These are phyloP conservation scores for Blastobasis lacticolella DNA, from an alignment of 2,888 invertebrate genomes.

Conservation along the genomic window DNA sequence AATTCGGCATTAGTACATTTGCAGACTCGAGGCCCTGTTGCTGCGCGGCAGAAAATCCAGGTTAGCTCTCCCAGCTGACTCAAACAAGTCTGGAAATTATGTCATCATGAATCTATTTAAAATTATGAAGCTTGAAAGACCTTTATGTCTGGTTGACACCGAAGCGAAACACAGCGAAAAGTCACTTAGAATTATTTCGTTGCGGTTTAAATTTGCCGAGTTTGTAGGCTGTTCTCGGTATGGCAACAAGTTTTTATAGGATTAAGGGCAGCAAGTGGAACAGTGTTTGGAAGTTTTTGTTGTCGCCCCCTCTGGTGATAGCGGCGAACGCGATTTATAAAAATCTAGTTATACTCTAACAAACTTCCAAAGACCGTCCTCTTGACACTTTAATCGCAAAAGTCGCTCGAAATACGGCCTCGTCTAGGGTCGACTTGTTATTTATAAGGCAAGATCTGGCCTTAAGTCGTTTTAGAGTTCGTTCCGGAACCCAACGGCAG, in stretches of 20 bases:
- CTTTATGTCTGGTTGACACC: too few relatives aligned
- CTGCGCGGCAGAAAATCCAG: background rate
- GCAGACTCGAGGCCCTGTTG: background rate
- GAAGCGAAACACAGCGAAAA: too few relatives aligned
- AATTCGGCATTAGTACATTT: background rate
- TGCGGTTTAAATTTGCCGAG: background rate
- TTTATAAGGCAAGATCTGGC: too few relatives aligned
- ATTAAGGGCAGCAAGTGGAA: background rate
- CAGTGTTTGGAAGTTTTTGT: background rate
- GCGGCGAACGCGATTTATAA: background rate
- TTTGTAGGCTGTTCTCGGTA: background rate
- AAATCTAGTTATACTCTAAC: background rate
- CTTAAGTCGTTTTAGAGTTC: too few relatives aligned
- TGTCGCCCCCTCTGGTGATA: background rate
- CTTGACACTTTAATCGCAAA: too few relatives aligned
- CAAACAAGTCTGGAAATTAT: too few relatives aligned
- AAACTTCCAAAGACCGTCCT: too few relatives aligned
- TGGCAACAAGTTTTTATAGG: constrained; percentile 1
- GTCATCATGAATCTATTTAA: too few relatives aligned
- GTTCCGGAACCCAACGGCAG: too few relatives aligned
- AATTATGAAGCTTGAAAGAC: too few relatives aligned
- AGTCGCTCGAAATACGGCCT: too few relatives aligned
- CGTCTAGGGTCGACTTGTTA: too few relatives aligned
- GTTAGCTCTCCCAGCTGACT: background rate
- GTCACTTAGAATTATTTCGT: background rate